A percentile compares a stretch with the other conserved stretches of the same genome.
Evolutionary conservation across 2,113 vertebrate genomes (phyloP).

Genomic region (Gopherus evgoodei): DNA sequence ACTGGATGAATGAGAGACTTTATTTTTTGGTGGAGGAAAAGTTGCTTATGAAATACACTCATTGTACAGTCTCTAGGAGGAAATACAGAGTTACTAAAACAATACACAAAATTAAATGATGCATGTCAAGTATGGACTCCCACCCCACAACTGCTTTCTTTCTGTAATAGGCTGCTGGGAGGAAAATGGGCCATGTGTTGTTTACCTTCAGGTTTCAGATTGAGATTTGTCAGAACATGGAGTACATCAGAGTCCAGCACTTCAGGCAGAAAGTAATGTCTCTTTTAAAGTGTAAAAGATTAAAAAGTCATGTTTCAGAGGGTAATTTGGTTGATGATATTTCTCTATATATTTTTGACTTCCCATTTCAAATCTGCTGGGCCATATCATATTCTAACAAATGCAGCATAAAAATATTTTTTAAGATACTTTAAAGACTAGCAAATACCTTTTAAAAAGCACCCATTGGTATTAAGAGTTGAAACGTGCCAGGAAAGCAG

Average conservation of each 20-base stretch:
- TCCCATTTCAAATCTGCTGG: background rate
- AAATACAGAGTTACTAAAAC: fast-evolving
- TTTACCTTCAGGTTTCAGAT: background rate
- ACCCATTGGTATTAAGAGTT: fast-evolving
- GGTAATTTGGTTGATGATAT: background rate
- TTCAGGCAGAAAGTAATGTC: background rate
- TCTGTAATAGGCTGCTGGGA: background rate
- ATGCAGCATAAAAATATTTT: background rate
- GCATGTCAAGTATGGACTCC: background rate
- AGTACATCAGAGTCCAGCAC: background rate
- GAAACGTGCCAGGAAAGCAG: background rate
- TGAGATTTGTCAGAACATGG: background rate
- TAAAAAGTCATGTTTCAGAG: background rate
- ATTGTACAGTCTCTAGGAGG: fast-evolving
- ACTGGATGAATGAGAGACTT: background rate
- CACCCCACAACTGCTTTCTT: background rate
- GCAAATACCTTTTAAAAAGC: background rate
- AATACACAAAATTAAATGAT: background rate
- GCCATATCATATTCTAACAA: background rate
- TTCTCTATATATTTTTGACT: background rate
- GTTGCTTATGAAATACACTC: background rate
- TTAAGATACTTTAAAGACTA: background rate
- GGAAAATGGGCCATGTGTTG: background rate
- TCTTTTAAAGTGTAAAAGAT: background rate
- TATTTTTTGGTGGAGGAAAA: too few relatives aligned